Conservation (phyloP, 2,888 invertebrate species). For the Elaeidobius kamerunicus region DNA sequence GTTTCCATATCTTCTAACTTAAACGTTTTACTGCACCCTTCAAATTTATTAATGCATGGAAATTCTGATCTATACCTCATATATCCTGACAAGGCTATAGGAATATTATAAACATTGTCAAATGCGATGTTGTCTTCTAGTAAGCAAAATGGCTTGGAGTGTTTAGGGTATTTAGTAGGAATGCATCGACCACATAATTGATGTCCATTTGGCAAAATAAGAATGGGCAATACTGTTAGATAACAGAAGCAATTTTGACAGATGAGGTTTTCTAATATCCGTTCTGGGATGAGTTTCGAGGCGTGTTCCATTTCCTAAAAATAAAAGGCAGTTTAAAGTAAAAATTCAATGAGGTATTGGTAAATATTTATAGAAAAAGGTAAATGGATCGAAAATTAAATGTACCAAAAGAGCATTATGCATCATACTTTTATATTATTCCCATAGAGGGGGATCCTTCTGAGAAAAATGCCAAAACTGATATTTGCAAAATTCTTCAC, state of each 20-base stretch:
- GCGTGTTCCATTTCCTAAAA: constrained; percentile 11
- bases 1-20: constrained; percentile 7
- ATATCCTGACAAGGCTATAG: constrained; percentile 10
- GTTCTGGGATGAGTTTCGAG: constrained; percentile 11
- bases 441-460: no score
- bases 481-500: no score
- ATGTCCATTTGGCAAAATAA: constrained; percentile 6
- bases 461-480: no score
- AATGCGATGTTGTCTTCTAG: constrained; percentile 3
- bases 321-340: no score
- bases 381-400: no score
- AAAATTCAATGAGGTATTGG: no score
- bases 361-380: no score
- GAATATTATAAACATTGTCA: constrained; percentile 10
- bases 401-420: no score
- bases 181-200: constrained; percentile 22
- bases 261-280: constrained; percentile 9
- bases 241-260: constrained; percentile 19
- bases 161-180: not conserved
- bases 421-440: no score
- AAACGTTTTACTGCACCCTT: constrained; percentile 14
- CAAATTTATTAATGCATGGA: constrained; percentile 18
- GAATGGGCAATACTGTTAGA: constrained; percentile 19
- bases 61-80: constrained; percentile 6
- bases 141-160: constrained; percentile 7